Percentiles rank a stretch among this genome's conserved stretches.
phyloP scores from a whole-genome alignment of 2,888 invertebrate genomes.

The Drosophila picticornis region DNA sequence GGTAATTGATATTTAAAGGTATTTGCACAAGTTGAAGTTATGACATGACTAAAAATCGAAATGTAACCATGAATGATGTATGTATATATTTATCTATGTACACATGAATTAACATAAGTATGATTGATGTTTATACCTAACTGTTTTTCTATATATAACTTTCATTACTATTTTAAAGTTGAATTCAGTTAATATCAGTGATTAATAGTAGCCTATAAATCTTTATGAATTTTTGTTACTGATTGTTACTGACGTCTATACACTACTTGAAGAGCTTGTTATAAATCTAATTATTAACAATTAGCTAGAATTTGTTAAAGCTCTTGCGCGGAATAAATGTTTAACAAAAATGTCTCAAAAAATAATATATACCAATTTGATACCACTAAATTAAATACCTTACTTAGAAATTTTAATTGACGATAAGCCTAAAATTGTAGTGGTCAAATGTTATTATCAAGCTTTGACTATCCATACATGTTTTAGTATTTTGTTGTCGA shows the following conservation, averaged over 20 bases:
- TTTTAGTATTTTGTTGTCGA: not conserved
- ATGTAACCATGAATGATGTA: not conserved
- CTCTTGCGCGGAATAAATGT: not conserved
- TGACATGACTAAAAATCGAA: not conserved
- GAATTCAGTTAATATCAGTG: not conserved
- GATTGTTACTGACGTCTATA: not conserved
- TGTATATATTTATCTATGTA: not conserved
- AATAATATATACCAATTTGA: not conserved
- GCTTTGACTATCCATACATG: not conserved
- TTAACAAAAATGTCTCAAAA: not conserved
- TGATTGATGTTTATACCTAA: not conserved
- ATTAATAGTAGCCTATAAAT: not conserved
- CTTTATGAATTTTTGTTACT: not conserved
- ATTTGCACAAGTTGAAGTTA: not conserved
- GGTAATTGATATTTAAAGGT: not conserved
- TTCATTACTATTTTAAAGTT: not conserved
- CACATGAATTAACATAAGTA: not conserved
- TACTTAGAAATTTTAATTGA: not conserved
- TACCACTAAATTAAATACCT: not conserved
- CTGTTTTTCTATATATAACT: not conserved
- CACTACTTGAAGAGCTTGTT: not conserved
- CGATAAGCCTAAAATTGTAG: not conserved
- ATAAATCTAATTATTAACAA: not conserved
- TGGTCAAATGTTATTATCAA: not conserved
- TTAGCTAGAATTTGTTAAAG: not conserved